phyloP scores from a whole-genome alignment of 2,888 invertebrate genomes.

The Andricus curvator region DNA sequence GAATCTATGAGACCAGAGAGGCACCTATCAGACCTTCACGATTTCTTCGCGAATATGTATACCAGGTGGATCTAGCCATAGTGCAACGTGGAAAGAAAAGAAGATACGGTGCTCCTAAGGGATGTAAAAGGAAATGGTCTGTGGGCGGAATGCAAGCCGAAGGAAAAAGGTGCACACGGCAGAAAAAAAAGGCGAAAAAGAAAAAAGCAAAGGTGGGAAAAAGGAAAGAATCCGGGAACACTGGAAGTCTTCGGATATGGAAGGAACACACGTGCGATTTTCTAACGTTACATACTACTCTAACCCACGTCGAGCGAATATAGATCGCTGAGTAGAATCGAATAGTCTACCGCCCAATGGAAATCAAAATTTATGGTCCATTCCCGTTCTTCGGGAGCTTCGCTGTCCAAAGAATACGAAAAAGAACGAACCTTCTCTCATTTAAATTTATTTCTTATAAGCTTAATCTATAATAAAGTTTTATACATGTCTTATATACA shows the following conservation, averaged over 20 bases:
- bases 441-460: too few relatives aligned
- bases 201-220: background rate
- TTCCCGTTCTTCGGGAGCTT: slow-evolving; percentile 38
- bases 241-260: background rate
- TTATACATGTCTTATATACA: too few relatives aligned
- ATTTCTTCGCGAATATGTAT: slow-evolving; percentile 12
- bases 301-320: slow-evolving; percentile 48
- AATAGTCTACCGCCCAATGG: slow-evolving; percentile 63
- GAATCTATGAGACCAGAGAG: background rate
- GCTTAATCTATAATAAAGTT: too few relatives aligned
- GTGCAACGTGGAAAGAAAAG: slow-evolving; percentile 6
- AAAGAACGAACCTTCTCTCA: slow-evolving; percentile 51
- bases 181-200: slow-evolving; percentile 47
- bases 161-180: slow-evolving; percentile 33
- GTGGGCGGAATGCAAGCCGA: background rate
- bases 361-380: slow-evolving; percentile 65
- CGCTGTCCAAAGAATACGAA: slow-evolving; percentile 57
- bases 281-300: slow-evolving; percentile 48
- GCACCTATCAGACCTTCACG: background rate
- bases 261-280: slow-evolving; percentile 52
- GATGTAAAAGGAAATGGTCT: slow-evolving; percentile 6
- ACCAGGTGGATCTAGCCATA: background rate
- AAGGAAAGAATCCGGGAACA: slow-evolving; percentile 3
- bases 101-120: slow-evolving; percentile 1
- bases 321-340: slow-evolving; percentile 62